Conservation (phyloP, 2,888 invertebrate genomes). For the Lasioglossum marginatum region DNA sequence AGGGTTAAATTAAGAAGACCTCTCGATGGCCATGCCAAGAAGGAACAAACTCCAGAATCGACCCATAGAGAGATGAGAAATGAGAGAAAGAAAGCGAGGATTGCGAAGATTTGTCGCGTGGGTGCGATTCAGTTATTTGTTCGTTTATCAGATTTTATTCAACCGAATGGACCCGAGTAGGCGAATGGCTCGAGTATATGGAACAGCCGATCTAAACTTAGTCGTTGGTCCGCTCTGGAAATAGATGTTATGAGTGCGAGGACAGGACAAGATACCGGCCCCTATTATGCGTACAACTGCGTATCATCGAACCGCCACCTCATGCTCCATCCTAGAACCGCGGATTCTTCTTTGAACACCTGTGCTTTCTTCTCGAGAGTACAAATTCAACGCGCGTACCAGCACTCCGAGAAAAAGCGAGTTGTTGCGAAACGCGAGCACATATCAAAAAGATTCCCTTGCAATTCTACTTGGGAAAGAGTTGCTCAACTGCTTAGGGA, state of each 20-base stretch:
- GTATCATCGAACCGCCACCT: constrained; percentile 47
- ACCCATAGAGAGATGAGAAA: not conserved
- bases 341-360: not conserved
- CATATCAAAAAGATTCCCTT: not conserved
- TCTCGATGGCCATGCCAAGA: not conserved
- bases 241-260: constrained; percentile 85
- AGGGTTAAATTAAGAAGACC: too few species aligned
- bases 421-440: not conserved
- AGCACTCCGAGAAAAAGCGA: not conserved
- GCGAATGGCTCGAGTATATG: constrained; percentile 82
- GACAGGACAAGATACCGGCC: constrained; percentile 83
- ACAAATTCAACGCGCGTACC: constrained; percentile 5
- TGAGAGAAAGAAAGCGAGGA: not conserved
- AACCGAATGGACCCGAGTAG: constrained; percentile 75
- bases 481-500: not conserved
- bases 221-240: constrained; percentile 83
- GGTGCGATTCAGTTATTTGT: constrained; percentile 67
- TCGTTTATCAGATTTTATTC: constrained; percentile 77
- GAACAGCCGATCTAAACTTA: constrained; percentile 84
- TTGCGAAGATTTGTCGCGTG: constrained; percentile 14
- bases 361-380: constrained; percentile 10
- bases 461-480: not conserved
- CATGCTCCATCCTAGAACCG: not conserved
- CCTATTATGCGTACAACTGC: constrained; percentile 68
- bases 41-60: too few species aligned